phyloP scores from a whole-genome alignment of 1,140 invertebrate species.

The Nautilus pompilius region DNA sequence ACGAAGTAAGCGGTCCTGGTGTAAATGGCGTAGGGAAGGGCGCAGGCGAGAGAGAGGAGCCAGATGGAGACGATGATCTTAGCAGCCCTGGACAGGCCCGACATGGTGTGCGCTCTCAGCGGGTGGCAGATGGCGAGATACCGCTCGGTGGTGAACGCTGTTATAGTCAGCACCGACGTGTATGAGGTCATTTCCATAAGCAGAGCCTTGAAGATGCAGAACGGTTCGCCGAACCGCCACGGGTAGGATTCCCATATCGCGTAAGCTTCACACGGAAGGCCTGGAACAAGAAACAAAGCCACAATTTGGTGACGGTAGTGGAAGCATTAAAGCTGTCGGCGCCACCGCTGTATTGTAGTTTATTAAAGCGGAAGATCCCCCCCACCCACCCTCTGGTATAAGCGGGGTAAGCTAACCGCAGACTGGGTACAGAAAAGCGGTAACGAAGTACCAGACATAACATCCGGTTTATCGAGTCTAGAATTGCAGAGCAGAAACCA shows the following conservation, averaged over 20 bases:
- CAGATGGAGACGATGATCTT: conserved; percentile 77
- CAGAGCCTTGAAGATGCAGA: conserved; percentile 80
- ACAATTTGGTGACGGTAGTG: too few species aligned
- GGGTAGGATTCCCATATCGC: conserved; percentile 84
- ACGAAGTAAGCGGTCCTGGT: conserved; percentile 41
- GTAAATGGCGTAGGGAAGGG: conserved; percentile 65
- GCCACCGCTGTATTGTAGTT: too few species aligned
- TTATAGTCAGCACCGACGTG: conserved; percentile 88
- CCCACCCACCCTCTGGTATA: too few species aligned
- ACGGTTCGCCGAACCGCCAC: conserved; percentile 80
- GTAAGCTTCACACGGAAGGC: conserved; percentile 82
- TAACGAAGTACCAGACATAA: too few species aligned
- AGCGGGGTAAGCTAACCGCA: too few species aligned
- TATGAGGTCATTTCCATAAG: conserved; percentile 88
- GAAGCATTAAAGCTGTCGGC: too few species aligned
- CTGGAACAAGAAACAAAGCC: conserved; percentile 48
- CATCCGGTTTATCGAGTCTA: too few species aligned
- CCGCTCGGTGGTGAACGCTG: conserved; percentile 89
- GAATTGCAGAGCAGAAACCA: too few species aligned
- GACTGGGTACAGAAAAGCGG: too few species aligned
- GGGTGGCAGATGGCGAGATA: conserved; percentile 94
- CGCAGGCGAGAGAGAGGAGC: conserved; percentile 72
- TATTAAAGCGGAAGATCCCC: too few species aligned
- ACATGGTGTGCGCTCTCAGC: conserved; percentile 81
- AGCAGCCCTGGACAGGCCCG: conserved; percentile 74